Evolutionary conservation across 2,797 vertebrate genomes (phyloP).

Genomic region (Danionella dracula): DNA sequence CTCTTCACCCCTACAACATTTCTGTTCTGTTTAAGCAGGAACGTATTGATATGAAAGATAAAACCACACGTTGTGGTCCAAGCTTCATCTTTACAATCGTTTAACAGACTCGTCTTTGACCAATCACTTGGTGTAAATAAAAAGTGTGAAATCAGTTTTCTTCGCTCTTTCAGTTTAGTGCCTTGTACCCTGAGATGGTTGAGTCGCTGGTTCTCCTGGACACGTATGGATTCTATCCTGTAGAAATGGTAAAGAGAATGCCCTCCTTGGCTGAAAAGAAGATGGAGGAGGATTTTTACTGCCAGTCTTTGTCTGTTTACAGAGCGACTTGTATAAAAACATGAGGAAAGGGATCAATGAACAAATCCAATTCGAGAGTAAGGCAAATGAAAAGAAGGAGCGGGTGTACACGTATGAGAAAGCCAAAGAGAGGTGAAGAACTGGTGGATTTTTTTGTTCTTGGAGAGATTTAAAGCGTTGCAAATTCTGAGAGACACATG

Average conservation of each 20-base stretch:
- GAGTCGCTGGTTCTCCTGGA: conserved; percentile 82
- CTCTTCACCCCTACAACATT: no score
- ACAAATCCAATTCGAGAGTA: conserved; percentile 67
- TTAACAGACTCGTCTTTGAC: no score
- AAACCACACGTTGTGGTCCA: no score
- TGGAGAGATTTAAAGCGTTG: no score
- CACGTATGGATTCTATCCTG: conserved; percentile 66
- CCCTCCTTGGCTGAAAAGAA: no score
- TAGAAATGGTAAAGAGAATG: conserved; percentile 50
- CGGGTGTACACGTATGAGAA: conserved; percentile 65
- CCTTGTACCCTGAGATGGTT: conserved; percentile 86
- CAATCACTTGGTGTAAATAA: no score
- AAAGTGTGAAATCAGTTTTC: conserved; percentile 1
- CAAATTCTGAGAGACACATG: no score
- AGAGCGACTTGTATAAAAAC: conserved; percentile 54
- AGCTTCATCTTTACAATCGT: no score
- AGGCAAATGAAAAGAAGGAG: conserved; percentile 45
- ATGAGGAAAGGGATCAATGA: conserved; percentile 63
- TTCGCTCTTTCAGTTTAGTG: conserved; percentile 69
- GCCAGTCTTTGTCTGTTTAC: background rate
- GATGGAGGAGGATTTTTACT: no score
- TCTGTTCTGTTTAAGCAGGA: no score
- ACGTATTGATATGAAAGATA: no score
- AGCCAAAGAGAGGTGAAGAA: conserved; percentile 71
- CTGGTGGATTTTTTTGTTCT: background rate